A percentile compares a stretch with the other conserved stretches of the same genome.
Evolutionary conservation across 1,140 invertebrate genomes (phyloP).

Genomic region (Halictus rubicundus): DNA sequence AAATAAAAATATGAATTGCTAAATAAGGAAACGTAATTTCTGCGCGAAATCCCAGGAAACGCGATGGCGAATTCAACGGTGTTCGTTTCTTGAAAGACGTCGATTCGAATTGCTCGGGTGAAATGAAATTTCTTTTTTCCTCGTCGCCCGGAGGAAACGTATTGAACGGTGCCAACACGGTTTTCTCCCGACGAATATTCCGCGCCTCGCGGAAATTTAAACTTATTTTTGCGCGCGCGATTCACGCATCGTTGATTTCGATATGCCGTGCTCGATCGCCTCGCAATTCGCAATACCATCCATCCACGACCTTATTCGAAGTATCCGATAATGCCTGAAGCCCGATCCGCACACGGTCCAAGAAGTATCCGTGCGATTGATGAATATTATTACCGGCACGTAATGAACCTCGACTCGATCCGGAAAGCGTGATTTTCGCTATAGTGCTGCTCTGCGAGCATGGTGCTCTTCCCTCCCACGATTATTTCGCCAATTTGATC

Average conservation of each 20-base stretch:
- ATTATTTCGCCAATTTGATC: constrained; percentile 14
- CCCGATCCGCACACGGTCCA: background rate
- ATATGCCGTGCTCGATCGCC: constrained; percentile 14
- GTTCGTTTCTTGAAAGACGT: too few relatives aligned
- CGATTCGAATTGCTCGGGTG: background rate
- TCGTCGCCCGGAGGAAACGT: too few relatives aligned
- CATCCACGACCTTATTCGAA: constrained; percentile 2
- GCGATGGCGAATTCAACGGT: background rate
- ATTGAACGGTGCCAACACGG: background rate
- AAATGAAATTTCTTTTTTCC: background rate
- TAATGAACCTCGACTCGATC: constrained; percentile 13
- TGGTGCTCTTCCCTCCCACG: too few relatives aligned
- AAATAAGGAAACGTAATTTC: background rate
- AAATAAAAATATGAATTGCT: too few relatives aligned
- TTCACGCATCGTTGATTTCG: constrained; percentile 10
- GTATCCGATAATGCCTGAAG: constrained; percentile 20
- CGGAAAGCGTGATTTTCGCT: background rate
- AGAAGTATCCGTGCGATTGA: background rate
- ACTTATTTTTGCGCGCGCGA: constrained; percentile 19
- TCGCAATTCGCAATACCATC: background rate
- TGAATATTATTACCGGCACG: constrained; percentile 14
- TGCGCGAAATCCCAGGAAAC: background rate
- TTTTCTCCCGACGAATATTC: background rate
- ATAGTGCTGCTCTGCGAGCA: background rate
- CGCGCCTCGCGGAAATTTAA: background rate